A percentile compares a stretch with the other conserved stretches of the same genome.
Conservation (phyloP, 2,888 invertebrate genomes). For the Teinopalpus imperialis region DNA sequence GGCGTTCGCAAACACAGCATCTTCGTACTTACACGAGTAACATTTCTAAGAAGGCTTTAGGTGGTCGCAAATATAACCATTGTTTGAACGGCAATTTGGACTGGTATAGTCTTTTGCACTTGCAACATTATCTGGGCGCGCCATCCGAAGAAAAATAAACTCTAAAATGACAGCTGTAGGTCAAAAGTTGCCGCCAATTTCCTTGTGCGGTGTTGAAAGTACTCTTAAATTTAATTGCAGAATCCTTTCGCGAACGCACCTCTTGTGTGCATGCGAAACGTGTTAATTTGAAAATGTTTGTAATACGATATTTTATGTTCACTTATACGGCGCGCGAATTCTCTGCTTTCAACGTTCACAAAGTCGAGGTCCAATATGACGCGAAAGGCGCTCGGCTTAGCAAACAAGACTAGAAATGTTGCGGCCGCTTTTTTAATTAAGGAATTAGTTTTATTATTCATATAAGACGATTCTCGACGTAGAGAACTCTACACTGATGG, state of each 20-base stretch:
- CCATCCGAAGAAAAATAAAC: slow-evolving; percentile 32
- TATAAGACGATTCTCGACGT: too few species aligned
- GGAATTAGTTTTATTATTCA: not conserved
- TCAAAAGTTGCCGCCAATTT: slow-evolving; percentile 20
- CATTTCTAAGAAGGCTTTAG: slow-evolving; percentile 63
- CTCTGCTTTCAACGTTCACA: slow-evolving; percentile 39
- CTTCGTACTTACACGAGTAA: slow-evolving; percentile 34
- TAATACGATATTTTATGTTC: slow-evolving; percentile 50
- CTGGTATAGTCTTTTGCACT: slow-evolving; percentile 45
- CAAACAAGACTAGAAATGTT: slow-evolving; percentile 1
- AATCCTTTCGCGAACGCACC: slow-evolving; percentile 50
- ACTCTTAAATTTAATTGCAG: slow-evolving; percentile 67
- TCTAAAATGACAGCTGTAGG: slow-evolving; percentile 33
- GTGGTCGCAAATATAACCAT: slow-evolving; percentile 75
- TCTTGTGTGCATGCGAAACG: slow-evolving; percentile 61
- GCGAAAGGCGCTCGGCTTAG: slow-evolving; percentile 23
- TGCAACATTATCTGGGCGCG: slow-evolving; percentile 35
- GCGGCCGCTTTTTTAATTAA: not conserved
- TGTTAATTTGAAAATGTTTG: slow-evolving; percentile 67
- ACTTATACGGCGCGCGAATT: slow-evolving; percentile 66
- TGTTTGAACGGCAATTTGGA: slow-evolving; percentile 73
- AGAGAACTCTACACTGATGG: too few species aligned
- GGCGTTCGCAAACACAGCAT: slow-evolving; percentile 47
- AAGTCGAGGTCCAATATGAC: slow-evolving; percentile 35
- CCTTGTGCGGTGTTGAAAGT: slow-evolving; percentile 32